Conservation (phyloP, 2,797 vertebrate species). For the Sternotherus odoratus region DNA sequence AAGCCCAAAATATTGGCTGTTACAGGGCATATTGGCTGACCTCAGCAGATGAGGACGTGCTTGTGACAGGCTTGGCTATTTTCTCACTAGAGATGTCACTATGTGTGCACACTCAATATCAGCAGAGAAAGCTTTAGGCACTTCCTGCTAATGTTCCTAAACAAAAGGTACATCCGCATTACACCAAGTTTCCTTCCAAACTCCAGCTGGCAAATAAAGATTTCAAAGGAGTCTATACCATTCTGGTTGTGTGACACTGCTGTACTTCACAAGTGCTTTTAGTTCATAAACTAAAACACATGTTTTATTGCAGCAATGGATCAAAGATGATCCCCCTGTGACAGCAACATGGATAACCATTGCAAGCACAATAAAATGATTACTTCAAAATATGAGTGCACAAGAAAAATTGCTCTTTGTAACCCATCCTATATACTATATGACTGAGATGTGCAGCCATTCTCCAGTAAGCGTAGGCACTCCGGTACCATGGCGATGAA, state of each 20-base stretch:
- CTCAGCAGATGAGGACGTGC: slow-evolving; percentile 60
- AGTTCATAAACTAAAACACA: slow-evolving; percentile 49
- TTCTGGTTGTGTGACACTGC: slow-evolving; percentile 33
- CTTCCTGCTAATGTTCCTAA: slow-evolving; percentile 36
- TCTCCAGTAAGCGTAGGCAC: slow-evolving; percentile 12
- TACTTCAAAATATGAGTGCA: slow-evolving; percentile 20
- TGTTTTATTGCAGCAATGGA: background rate
- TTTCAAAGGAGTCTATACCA: background rate
- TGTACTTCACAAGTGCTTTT: slow-evolving; percentile 57
- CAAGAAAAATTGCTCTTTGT: background rate
- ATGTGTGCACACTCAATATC: background rate
- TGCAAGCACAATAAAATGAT: slow-evolving; percentile 7
- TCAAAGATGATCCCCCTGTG: slow-evolving; percentile 17
- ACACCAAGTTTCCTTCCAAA: slow-evolving; percentile 36
- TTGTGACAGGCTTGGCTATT: slow-evolving; percentile 71
- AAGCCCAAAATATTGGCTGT: slow-evolving; percentile 77
- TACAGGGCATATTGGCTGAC: slow-evolving; percentile 78
- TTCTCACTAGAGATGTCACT: slow-evolving; percentile 70
- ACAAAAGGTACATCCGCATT: background rate
- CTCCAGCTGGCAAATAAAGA: slow-evolving; percentile 40
- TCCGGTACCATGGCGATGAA: background rate
- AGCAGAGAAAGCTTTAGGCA: slow-evolving; percentile 23
- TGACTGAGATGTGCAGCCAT: background rate
- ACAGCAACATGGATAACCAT: background rate
- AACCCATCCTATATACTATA: background rate